Conservation (phyloP, 2,888 invertebrate species). For the Charanyca ferruginea region DNA sequence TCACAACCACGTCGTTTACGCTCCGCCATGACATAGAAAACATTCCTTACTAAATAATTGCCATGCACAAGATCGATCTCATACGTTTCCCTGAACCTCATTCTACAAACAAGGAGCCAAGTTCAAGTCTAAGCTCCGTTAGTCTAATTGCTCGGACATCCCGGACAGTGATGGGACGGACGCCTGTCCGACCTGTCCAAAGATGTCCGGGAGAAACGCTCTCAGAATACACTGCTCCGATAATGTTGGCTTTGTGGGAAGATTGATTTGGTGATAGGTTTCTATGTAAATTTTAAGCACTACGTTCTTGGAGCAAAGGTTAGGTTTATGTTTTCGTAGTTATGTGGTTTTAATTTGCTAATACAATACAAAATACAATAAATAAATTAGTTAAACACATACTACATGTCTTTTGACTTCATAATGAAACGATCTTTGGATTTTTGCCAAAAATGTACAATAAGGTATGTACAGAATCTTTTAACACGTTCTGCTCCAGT, state of each 20-base stretch:
- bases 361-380: too few species aligned
- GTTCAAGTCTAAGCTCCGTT: slow-evolving; percentile 76
- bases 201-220: slow-evolving; percentile 69
- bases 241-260: slow-evolving; percentile 73
- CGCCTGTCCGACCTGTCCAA: slow-evolving; percentile 72
- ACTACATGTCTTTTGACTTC: too few species aligned
- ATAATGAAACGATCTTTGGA: not conserved
- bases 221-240: slow-evolving; percentile 76
- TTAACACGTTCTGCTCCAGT: not conserved
- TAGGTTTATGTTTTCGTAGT: not conserved
- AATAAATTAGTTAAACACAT: not conserved
- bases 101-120: slow-evolving; percentile 68
- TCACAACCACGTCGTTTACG: slow-evolving; percentile 23
- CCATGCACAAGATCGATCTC: slow-evolving; percentile 64
- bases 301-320: slow-evolving; percentile 31
- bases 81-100: slow-evolving; percentile 52
- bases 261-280: slow-evolving; percentile 75
- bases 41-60: slow-evolving; percentile 62
- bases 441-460: too few species aligned
- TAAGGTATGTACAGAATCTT: too few species aligned
- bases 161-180: slow-evolving; percentile 81
- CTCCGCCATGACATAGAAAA: slow-evolving; percentile 39
- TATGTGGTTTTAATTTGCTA: not conserved
- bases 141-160: slow-evolving; percentile 82
- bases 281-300: slow-evolving; percentile 63